Evolutionary conservation across 2,888 invertebrate genomes (phyloP).

Genomic region (Lordiphosa andalusiaca): DNA sequence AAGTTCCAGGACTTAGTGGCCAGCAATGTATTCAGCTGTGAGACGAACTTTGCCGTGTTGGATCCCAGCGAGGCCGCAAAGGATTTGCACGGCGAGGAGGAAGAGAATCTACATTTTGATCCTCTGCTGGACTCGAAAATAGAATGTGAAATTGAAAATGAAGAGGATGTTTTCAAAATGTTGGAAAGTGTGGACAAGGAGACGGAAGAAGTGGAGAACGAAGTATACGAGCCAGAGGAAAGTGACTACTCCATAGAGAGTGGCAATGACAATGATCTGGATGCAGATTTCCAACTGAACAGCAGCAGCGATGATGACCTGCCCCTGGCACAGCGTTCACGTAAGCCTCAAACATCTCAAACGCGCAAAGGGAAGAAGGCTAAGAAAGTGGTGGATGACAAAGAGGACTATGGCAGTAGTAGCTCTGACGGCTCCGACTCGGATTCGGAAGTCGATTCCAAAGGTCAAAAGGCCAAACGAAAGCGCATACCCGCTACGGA

Average conservation of each 20-base stretch:
- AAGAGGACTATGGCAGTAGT: slow-evolving; percentile 38
- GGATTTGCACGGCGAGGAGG: slow-evolving; percentile 57
- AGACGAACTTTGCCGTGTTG: slow-evolving; percentile 52
- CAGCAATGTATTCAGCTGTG: slow-evolving; percentile 32
- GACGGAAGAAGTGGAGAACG: slow-evolving; percentile 38
- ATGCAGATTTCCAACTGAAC: slow-evolving; percentile 65
- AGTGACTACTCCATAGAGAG: slow-evolving; percentile 51
- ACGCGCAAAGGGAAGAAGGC: slow-evolving; percentile 27
- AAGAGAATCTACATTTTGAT: slow-evolving; percentile 67
- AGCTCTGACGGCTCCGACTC: slow-evolving; percentile 38
- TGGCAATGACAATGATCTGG: slow-evolving; percentile 68
- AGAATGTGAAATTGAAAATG: slow-evolving; percentile 69
- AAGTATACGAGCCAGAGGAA: neutral
- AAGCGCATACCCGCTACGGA: slow-evolving; percentile 52
- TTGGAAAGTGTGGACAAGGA: slow-evolving; percentile 72
- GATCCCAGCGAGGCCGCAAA: slow-evolving; percentile 36
- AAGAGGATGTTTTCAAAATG: slow-evolving; percentile 77
- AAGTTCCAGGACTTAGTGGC: slow-evolving; percentile 64
- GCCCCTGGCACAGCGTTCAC: slow-evolving; percentile 69
- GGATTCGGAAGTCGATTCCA: slow-evolving; percentile 19
- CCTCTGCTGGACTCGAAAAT: slow-evolving; percentile 72
- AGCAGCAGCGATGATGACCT: slow-evolving; percentile 72
- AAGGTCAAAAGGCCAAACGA: slow-evolving; percentile 40
- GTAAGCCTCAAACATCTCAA: slow-evolving; percentile 27
- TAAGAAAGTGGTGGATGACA: slow-evolving; percentile 23